Evolutionary conservation across 2,797 vertebrate species (phyloP).

Genomic region (Acipenser transmontanus): DNA sequence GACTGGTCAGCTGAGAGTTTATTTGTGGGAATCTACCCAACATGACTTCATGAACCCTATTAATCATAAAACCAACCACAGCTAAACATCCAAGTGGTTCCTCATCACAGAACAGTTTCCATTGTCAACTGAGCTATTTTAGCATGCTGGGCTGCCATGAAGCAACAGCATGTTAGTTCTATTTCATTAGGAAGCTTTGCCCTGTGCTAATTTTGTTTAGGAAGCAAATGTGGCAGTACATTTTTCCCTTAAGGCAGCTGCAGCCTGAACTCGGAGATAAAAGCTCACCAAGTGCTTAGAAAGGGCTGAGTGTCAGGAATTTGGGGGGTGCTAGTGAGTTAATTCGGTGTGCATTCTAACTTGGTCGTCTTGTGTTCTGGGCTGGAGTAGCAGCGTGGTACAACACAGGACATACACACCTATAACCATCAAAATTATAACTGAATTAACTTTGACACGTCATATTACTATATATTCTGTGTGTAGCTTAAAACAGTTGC

Average conservation of each 20-base stretch:
- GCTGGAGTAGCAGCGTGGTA: no score
- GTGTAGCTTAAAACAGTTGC: no score
- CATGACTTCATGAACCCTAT: not conserved
- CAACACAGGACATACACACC: no score
- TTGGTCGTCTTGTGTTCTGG: no score
- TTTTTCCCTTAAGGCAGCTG: conserved; percentile 4
- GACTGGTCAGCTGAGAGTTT: conserved; percentile 11
- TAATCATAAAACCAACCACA: conserved; percentile 5
- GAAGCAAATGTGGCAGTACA: not conserved
- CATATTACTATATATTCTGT: no score
- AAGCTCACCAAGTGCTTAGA: not conserved
- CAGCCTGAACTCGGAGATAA: not conserved
- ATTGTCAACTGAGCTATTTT: conserved; percentile 8
- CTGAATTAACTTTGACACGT: no score
- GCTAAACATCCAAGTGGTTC: not conserved
- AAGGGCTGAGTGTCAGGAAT: no score
- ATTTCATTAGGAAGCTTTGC: conserved; percentile 1
- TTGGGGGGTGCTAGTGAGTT: no score
- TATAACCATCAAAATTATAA: no score
- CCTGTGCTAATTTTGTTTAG: not conserved
- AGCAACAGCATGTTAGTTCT: not conserved
- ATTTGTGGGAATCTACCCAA: conserved; percentile 7
- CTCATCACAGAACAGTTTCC: not conserved
- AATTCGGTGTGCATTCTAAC: no score
- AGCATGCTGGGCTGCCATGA: not conserved